Evolutionary conservation across 92 coral and sea anemone species (phyloP).

Genomic region (Isaurus tuberculatus): DNA sequence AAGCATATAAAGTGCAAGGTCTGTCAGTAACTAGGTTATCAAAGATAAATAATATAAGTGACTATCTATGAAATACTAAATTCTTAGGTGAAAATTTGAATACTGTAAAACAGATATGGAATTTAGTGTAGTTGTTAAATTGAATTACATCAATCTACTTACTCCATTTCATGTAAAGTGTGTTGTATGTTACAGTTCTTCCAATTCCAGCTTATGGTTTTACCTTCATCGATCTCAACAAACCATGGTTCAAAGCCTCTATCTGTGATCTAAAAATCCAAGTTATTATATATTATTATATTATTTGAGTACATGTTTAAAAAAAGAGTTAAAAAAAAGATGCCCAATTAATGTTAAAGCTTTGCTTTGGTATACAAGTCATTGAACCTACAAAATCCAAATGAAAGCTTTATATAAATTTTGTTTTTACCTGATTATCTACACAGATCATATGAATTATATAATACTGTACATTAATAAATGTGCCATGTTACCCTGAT

Average conservation of each 20-base stretch:
- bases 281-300: not conserved
- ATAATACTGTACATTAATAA: too few species aligned
- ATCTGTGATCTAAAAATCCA: constrained; percentile 56
- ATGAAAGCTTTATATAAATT: too few species aligned
- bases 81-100: too few species aligned
- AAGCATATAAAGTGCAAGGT: too few species aligned
- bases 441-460: not conserved
- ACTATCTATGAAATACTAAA: too few species aligned
- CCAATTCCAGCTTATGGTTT: constrained; percentile 69
- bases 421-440: not conserved
- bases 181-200: constrained; percentile 47
- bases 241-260: constrained; percentile 63
- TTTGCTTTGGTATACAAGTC: too few species aligned
- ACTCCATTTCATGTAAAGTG: constrained; percentile 68
- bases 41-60: too few species aligned
- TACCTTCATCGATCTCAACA: constrained; percentile 73
- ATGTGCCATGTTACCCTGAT: not conserved
- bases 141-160: constrained; percentile 18
- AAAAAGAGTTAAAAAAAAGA: too few species aligned
- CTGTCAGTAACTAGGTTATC: too few species aligned
- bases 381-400: too few species aligned
- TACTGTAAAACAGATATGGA: too few species aligned
- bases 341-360: too few species aligned
- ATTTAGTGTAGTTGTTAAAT: not conserved
- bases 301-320: not conserved